A percentile compares a stretch with the other conserved stretches of the same genome.
phyloP scores from a whole-genome alignment of 2,888 invertebrate species.

The Caenorhabditis sp. region DNA sequence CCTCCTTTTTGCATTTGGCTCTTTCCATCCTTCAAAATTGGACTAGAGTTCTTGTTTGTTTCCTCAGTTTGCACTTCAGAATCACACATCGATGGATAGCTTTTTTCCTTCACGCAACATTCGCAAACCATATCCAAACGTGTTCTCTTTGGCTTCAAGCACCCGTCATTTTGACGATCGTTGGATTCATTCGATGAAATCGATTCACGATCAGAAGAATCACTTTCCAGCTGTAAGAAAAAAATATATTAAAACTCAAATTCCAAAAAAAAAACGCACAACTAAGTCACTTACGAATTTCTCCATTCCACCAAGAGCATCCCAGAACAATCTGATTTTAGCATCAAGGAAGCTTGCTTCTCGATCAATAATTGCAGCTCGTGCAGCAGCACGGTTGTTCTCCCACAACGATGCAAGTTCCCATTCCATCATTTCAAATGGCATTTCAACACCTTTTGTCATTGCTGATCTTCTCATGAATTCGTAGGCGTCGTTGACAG shows the following conservation, averaged over 20 bases:
- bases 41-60: neutral
- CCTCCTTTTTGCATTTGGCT: neutral
- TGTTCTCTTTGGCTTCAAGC: conserved; percentile 32
- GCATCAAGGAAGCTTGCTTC: conserved; percentile 18
- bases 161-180: conserved; percentile 30
- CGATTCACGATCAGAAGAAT: conserved; percentile 11
- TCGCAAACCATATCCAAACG: conserved; percentile 5
- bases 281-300: conserved; percentile 3
- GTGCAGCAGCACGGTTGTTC: neutral
- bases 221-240: conserved; percentile 4
- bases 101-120: conserved; percentile 2
- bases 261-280: neutral
- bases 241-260: no score
- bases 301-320: conserved; percentile 10
- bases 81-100: conserved; percentile 7
- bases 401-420: conserved; percentile 7
- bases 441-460: neutral
- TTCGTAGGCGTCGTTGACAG: neutral
- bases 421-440: conserved; percentile 7
- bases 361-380: conserved; percentile 10
- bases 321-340: conserved; percentile 23
- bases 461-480: neutral
- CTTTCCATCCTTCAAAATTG: neutral
- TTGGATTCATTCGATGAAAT: conserved; percentile 3
- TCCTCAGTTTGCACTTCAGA: conserved; percentile 6